These are phyloP conservation scores for Erythrocebus patas DNA, from an alignment of 2,113 vertebrate species.

Conservation along the genomic window DNA sequence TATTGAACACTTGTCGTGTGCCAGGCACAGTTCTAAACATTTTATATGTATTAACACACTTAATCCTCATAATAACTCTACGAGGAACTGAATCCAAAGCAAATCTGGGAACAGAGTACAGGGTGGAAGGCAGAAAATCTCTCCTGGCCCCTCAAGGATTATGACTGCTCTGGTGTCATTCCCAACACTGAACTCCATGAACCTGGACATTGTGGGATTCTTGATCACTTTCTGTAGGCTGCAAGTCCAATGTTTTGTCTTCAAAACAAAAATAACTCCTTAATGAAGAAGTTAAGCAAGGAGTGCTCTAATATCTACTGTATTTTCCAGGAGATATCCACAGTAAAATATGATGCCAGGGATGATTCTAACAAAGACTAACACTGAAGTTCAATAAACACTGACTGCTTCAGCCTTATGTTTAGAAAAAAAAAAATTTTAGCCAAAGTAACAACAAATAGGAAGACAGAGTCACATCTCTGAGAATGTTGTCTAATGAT, in stretches of 20 bases:
- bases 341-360: neutral
- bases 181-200: neutral
- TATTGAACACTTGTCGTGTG: neutral
- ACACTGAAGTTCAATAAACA: neutral
- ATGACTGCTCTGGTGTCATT: neutral
- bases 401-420: neutral
- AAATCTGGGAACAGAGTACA: neutral
- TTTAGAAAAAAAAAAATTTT: neutral
- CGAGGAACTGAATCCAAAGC: conserved; percentile 17
- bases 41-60: neutral
- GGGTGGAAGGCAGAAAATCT: neutral
- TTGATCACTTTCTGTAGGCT: neutral
- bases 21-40: neutral
- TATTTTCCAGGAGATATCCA: neutral
- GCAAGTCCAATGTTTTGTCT: neutral
- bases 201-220: neutral
- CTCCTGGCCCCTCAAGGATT: neutral
- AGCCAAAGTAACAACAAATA: neutral
- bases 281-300: neutral
- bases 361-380: neutral
- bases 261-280: neutral
- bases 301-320: neutral
- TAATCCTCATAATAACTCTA: conserved; percentile 38
- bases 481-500: neutral
- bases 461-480: neutral